Evolutionary conservation across 2,888 invertebrate genomes (phyloP), one percentile per base, ranked within the genome.

Genomic region (Pristionchus fissidentatus): DNA sequence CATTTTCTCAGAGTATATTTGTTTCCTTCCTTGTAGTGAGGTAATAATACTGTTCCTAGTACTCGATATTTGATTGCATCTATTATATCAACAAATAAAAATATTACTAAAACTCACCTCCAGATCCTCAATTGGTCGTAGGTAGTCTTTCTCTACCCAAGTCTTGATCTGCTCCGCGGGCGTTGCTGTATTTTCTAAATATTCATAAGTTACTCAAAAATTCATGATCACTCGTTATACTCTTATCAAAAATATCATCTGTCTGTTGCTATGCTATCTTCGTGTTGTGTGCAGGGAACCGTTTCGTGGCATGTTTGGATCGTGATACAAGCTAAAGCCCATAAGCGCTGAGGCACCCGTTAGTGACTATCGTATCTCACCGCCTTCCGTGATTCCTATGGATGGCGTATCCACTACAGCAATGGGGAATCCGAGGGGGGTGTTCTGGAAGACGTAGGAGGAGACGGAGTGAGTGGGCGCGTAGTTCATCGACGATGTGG

Each of bases 391-490:
- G 32, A 70, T n/a, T 49, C 83, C 83, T 3, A 83, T 38, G 7
- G 70, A 70, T 3, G 83, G 83, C 49, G 83, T 83, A 38, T 83
- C 83, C 35, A 83, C 73, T 22, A 83, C 29, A 52, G 83, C 83
- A 8, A 83, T 55, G 38, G 83, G 83, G 29, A 73, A 49, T n/a
- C 55, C 73, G 70, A 73, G 26, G n/a, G 83, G 83, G n/a, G 70
- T 83, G 29, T 83, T 66, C 38, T 83, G 83, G 73, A 83, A 83
- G 83, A 83, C 73, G 43, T 83, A 83, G 15, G 83, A 32, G 52
- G 41, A 41, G n/a, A 83, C 55, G 46, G 73, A 52, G 19, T 52
- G 73, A 0, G 83, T 83, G 0, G 83, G 41, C 3, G 52, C 83
- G 55, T 83, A 83, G 70, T 83, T 83, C 70, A 83, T 83, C 0